A percentile compares a stretch with the other conserved stretches of the same genome.
Conservation (phyloP, 2,888 invertebrate genomes). For the Drosophila acutilabella region DNA sequence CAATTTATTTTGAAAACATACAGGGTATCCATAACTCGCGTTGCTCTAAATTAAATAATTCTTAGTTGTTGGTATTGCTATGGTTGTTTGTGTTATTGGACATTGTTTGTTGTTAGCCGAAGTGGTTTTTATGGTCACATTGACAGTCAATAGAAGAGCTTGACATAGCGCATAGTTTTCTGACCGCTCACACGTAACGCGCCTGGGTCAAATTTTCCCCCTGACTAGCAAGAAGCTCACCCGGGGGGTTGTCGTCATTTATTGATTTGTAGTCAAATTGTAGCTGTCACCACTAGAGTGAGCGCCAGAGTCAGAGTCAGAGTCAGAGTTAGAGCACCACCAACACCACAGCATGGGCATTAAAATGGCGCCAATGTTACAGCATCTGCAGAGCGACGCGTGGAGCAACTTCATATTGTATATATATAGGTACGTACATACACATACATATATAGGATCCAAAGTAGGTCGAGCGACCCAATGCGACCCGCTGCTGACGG, state of each 20-base stretch:
- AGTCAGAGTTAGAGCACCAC: slow-evolving; percentile 4
- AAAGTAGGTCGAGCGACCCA: slow-evolving; percentile 62
- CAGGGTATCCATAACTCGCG: slow-evolving; percentile 12
- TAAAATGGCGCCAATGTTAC: slow-evolving; percentile 74
- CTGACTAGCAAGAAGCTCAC: background rate
- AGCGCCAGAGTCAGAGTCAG: background rate
- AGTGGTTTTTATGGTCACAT: slow-evolving; percentile 73
- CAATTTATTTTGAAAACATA: background rate
- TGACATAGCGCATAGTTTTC: slow-evolving; percentile 54
- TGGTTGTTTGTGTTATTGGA: slow-evolving; percentile 21
- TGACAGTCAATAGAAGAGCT: slow-evolving; percentile 64
- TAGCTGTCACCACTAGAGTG: slow-evolving; percentile 35
- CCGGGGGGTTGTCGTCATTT: slow-evolving; percentile 28
- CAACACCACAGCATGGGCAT: slow-evolving; percentile 48
- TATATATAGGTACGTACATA: background rate
- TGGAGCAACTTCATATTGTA: slow-evolving; percentile 1
- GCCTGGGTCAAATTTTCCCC: slow-evolving; percentile 1
- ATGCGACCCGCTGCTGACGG: slow-evolving; percentile 11
- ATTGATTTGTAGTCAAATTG: slow-evolving; percentile 81
- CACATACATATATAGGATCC: slow-evolving; percentile 1
- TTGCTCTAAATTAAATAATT: background rate
- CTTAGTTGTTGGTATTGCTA: slow-evolving; percentile 23
- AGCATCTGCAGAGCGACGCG: slow-evolving; percentile 39
- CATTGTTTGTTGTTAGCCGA: slow-evolving; percentile 59
- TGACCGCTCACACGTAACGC: slow-evolving; percentile 30